Conservation (phyloP, 2,888 invertebrate species). For the Catocala nupta region DNA sequence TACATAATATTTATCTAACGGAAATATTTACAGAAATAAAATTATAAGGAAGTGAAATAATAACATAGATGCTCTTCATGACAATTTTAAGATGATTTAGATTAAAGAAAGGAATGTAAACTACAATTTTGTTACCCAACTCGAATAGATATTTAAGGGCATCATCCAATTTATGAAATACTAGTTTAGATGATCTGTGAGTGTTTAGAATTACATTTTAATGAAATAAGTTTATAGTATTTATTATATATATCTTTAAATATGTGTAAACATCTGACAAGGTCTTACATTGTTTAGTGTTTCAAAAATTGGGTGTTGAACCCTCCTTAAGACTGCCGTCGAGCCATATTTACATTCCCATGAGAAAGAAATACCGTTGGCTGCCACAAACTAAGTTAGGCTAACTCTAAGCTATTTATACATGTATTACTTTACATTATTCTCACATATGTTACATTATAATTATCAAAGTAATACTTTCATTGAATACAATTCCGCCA, state of each 20-base stretch:
- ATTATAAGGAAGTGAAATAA: constrained; percentile 21
- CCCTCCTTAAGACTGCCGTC: constrained; percentile 27
- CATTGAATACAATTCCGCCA: constrained; percentile 72
- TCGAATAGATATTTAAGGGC: constrained; percentile 27
- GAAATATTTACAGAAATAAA: constrained; percentile 39
- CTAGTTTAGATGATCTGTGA: constrained; percentile 13
- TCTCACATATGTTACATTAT: constrained; percentile 58
- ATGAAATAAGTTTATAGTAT: constrained; percentile 7
- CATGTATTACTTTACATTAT: constrained; percentile 64
- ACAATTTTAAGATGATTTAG: constrained; percentile 31
- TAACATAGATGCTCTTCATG: constrained; percentile 22
- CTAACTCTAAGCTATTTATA: constrained; percentile 58
- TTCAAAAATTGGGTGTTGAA: constrained; percentile 35
- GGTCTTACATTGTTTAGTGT: constrained; percentile 19
- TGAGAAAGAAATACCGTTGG: constrained; percentile 48
- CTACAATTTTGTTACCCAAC: constrained; percentile 42
- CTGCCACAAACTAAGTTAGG: constrained; percentile 52
- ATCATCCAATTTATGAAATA: constrained; percentile 37
- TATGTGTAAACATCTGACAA: background rate
- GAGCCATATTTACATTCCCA: constrained; percentile 60
- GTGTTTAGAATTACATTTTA: background rate
- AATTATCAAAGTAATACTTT: constrained; percentile 77
- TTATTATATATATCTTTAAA: background rate
- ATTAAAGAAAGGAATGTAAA: constrained; percentile 55
- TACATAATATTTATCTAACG: constrained; percentile 16